A percentile compares a stretch with the other conserved stretches of the same genome.
phyloP scores from a whole-genome alignment of 2,113 vertebrate genomes.

The Salvelinus fontinalis region DNA sequence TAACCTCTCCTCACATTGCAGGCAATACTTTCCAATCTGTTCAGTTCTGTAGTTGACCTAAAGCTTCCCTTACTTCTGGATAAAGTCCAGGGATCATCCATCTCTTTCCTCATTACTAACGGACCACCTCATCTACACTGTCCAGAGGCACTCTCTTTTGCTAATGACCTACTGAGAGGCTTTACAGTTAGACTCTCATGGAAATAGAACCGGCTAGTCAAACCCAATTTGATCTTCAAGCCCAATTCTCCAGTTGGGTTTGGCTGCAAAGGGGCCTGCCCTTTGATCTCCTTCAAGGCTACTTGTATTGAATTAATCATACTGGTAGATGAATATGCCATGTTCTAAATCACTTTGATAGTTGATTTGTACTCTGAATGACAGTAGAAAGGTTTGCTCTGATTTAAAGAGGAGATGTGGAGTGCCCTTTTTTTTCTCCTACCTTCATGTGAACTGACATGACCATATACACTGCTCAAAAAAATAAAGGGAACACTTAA shows the following conservation, averaged over 20 bases:
- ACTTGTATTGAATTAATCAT: conserved; percentile 16
- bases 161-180: conserved; percentile 8
- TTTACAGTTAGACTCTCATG: background rate
- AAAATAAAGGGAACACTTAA: too few relatives aligned
- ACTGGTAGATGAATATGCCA: background rate
- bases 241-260: background rate
- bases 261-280: conserved; percentile 3
- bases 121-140: background rate
- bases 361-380: background rate
- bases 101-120: conserved; percentile 6
- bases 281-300: conserved; percentile 16
- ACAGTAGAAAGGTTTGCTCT: background rate
- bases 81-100: background rate
- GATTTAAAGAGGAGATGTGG: background rate
- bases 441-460: background rate
- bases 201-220: conserved; percentile 3
- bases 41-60: background rate
- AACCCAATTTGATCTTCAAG: conserved; percentile 12
- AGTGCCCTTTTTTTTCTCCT: background rate
- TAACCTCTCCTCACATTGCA: background rate
- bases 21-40: background rate
- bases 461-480: too few relatives aligned
- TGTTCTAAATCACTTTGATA: background rate
- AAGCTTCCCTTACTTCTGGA: background rate
- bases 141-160: background rate